phyloP scores from a whole-genome alignment of 2,888 invertebrate species.

The Phalera bucephala region DNA sequence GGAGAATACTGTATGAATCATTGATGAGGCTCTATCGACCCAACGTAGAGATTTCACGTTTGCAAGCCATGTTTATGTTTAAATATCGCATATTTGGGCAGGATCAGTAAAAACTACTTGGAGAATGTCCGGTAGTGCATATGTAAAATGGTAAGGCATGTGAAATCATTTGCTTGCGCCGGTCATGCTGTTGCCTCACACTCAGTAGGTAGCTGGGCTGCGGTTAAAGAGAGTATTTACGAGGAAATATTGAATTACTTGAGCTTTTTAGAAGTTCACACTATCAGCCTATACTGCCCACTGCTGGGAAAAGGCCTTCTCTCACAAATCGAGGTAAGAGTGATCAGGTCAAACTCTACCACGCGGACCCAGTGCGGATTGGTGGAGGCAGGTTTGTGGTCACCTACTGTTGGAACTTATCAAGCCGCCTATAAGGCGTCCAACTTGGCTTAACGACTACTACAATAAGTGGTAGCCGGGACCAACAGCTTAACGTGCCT shows the following conservation, averaged over 20 bases:
- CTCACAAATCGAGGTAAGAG: too few species aligned
- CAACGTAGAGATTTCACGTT: background rate
- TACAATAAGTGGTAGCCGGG: too few species aligned
- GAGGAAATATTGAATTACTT: background rate
- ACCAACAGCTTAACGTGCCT: too few species aligned
- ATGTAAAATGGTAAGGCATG: constrained; percentile 5
- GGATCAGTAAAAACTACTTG: constrained; percentile 7
- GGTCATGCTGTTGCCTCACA: constrained; percentile 10
- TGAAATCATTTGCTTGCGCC: constrained; percentile 1
- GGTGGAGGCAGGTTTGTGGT: too few species aligned
- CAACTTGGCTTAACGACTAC: too few species aligned
- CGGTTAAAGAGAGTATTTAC: background rate
- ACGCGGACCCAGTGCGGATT: too few species aligned
- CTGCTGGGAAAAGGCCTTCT: too few species aligned
- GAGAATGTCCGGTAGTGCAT: constrained; percentile 15
- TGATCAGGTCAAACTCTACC: too few species aligned
- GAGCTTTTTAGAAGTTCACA: background rate
- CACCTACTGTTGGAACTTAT: too few species aligned
- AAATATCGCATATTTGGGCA: constrained; percentile 7
- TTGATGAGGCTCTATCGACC: background rate
- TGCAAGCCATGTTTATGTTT: constrained; percentile 1
- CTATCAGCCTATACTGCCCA: too few species aligned
- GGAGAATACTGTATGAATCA: background rate
- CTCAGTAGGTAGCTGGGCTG: constrained; percentile 4
- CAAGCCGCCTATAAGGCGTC: too few species aligned